Evolutionary conservation across 1,140 invertebrate species (phyloP), one percentile per base, ranked within the genome.

Genomic region (Drosophila repleta): DNA sequence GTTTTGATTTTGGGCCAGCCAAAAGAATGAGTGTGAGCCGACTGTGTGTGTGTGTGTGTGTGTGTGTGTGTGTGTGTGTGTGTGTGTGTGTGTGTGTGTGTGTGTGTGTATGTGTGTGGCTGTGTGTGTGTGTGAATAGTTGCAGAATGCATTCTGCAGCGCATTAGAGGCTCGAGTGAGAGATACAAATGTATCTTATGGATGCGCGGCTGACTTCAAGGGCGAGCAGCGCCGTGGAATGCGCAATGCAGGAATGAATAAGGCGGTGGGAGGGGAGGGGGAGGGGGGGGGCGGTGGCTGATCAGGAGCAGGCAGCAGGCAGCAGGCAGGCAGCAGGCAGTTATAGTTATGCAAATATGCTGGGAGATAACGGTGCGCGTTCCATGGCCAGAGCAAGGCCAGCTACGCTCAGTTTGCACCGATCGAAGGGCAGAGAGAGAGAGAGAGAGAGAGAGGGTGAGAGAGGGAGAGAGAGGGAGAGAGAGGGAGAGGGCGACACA

Each of bases 331-430:
- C n/a, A n/a, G n/a, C n/a, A 35, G 32, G 32, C 51, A 57, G 43
- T 53, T 65, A 66, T 56, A 76, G 69, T 51, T 80, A 81, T 81
- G 79, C 79, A 81, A 81, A 81, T 82, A 81, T 77, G 79, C 64
- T 53, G 63, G 43, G 52, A 79, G 79, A 81, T 81, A 81, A 81
- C 78, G 74, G 79, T 69, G 78, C 15, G 55, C 61, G 32, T 52
- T 53, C 62, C 62, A 55, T 35, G 58, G 58, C 29, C 58, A 49
- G n/a, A 37, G 32, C 29, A 26, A 21, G 11, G 15, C 24, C 41
- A 35, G 24, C 24, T 3, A 24, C 2, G 41, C 17, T 6, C 45
- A 46, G 20, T 32, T 53, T 4, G 51, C n/a, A 37, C 18, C n/a
- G 49, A 45, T 13, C 43, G 41, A n/a, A n/a, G n/a, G n/a, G n/a